Percentiles rank a stretch among this genome's conserved stretches.
Evolutionary conservation across 1,140 invertebrate species (phyloP).

Genomic region (Calliopsis andreniformis): DNA sequence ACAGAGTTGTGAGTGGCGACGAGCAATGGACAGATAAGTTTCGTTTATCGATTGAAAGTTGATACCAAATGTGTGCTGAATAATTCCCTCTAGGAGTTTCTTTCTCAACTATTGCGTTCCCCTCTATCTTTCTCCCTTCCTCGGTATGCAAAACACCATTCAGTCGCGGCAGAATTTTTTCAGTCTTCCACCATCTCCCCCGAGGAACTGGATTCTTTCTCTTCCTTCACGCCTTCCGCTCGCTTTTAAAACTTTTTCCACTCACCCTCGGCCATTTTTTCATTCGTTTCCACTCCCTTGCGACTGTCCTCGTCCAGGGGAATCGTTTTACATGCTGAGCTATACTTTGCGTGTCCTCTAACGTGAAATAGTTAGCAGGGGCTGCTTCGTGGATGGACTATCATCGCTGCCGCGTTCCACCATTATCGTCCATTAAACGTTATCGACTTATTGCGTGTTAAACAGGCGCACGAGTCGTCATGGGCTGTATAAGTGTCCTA

Average conservation of each 20-base stretch:
- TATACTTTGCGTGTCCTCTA: no score
- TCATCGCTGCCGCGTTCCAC: constrained; percentile 2
- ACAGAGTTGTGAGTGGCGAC: no score
- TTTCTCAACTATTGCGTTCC: neutral
- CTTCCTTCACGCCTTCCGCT: constrained; percentile 1
- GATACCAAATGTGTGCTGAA: neutral
- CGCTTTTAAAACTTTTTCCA: constrained; percentile 28
- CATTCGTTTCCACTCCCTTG: no score
- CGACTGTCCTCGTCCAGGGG: neutral
- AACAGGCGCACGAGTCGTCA: neutral
- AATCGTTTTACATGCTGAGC: neutral
- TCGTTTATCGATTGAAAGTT: neutral
- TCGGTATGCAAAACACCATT: constrained; percentile 5
- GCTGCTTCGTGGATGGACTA: neutral
- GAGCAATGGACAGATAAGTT: no score
- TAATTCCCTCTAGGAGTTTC: neutral
- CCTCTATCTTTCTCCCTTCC: neutral
- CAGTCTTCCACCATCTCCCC: neutral
- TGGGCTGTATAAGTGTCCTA: neutral
- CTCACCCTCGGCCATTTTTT: neutral
- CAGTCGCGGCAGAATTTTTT: constrained; percentile 10
- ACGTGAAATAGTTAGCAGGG: constrained; percentile 19
- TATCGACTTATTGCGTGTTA: neutral
- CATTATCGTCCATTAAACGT: neutral
- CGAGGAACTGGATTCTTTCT: constrained; percentile 16